A percentile compares a stretch with the other conserved stretches of the same genome.
These are phyloP conservation scores for Aphelocoma californica DNA, from an alignment of 2,797 vertebrate genomes.

Conservation along the genomic window DNA sequence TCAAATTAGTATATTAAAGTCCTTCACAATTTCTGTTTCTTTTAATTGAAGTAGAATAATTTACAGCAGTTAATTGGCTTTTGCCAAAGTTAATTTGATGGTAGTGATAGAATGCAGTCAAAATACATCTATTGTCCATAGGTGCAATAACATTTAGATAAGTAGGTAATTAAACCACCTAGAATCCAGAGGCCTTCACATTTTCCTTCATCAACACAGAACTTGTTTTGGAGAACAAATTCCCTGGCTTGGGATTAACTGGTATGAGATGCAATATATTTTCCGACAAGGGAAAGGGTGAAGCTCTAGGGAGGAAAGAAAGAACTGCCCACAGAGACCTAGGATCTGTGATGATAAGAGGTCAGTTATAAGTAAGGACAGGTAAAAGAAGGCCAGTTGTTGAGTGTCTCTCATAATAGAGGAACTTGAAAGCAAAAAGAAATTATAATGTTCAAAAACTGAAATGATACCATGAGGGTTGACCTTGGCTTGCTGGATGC, in stretches of 20 bases:
- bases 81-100: constrained; percentile 75
- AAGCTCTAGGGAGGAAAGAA: neutral
- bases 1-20: constrained; percentile 65
- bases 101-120: constrained; percentile 51
- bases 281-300: neutral
- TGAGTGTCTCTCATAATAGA: neutral
- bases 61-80: constrained; percentile 74
- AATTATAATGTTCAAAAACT: neutral
- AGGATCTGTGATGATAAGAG: neutral
- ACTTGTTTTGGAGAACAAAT: neutral
- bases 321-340: rapidly evolving
- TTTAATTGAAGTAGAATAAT: constrained; percentile 76
- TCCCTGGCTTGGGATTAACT: neutral
- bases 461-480: neutral
- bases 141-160: constrained; percentile 56
- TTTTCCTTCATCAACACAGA: neutral
- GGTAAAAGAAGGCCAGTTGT: neutral
- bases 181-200: neutral
- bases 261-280: neutral
- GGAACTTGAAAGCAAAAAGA: neutral
- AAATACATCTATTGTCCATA: constrained; percentile 41
- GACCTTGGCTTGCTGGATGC: no score
- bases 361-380: neutral
- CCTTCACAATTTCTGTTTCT: constrained; percentile 63
- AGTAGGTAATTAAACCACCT: constrained; percentile 52